Evolutionary conservation across 2,113 vertebrate genomes (phyloP), one percentile per base, ranked within the genome.

Genomic region (Stomatorhinus ivindoensis): DNA sequence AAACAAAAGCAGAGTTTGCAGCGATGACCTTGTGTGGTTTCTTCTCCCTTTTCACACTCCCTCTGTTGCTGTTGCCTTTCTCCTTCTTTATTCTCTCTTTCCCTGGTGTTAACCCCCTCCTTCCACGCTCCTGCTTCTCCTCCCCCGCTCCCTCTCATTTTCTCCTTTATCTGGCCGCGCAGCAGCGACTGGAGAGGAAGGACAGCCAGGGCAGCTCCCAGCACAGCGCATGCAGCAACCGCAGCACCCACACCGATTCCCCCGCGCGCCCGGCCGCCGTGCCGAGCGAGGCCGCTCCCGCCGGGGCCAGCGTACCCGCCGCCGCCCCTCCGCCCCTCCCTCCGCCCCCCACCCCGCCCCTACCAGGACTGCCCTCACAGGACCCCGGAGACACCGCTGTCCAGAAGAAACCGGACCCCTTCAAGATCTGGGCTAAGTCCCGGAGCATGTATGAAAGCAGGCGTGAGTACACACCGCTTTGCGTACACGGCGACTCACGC

Each of bases 401-500:
- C 92, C 97, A 98, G 95, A 99, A 98, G 92, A 99, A 99, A 93
- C 98, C 98, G 76, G 98, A 99, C 95, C 98, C 98, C 0, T 99
- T 99, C 95, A 99, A 99, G 96, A 99, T 99, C 96, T 99, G 98
- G 98, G 98, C 98, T 48, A 98, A 99, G 96, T 99, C 98, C 94
- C 97, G 98, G 97, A 99, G 97, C 96, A 99, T 99, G 98, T 99
- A 99, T 94, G 98, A 99, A 95, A 99, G 97, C 95, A 96, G 98
- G 96, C 94, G 98, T 99, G 94, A 99, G 98, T 99, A 96, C 87
- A 35, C 21, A 50, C 3, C n/a, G 24, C 47, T 51, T 6, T 39
- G 11, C 31, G 21, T 44, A 11, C 80, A 11, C n/a, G 39, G 42
- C 19, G 21, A 21, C 8, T 1, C 42, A 9, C 2, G 5, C 42